A percentile compares a stretch with the other conserved stretches of the same genome.
These are phyloP conservation scores for Andinoacara biseriatus DNA, from an alignment of 2,113 vertebrate species.

Conservation along the genomic window DNA sequence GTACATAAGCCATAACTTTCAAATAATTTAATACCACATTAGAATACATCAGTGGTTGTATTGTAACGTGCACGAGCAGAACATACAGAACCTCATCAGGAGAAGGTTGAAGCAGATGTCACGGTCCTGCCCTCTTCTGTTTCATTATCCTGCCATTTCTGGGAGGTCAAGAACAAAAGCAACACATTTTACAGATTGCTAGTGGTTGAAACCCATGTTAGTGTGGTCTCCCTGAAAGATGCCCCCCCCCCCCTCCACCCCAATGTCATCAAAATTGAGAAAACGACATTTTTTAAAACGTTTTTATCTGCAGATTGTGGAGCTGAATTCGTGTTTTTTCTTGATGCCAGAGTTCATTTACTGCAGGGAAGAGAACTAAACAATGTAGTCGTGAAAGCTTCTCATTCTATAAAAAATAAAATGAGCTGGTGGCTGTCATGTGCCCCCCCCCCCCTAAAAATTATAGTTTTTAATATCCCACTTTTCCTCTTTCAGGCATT, in stretches of 20 bases:
- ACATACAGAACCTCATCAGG: background rate
- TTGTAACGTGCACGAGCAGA: no score
- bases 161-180: background rate
- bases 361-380: background rate
- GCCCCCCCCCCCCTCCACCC: background rate
- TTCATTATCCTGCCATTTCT: background rate
- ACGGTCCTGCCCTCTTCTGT: background rate
- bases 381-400: background rate
- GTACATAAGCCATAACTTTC: background rate
- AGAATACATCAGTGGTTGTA: background rate
- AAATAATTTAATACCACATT: background rate
- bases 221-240: background rate
- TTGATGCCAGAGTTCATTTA: background rate
- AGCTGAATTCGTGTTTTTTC: background rate
- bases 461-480: conserved; percentile 28
- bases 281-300: background rate
- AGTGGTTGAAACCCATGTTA: conserved; percentile 2
- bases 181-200: background rate
- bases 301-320: conserved; percentile 4
- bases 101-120: background rate
- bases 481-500: conserved; percentile 14
- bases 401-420: conserved; percentile 12
- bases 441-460: background rate
- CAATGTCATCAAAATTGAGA: background rate
- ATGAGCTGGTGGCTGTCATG: background rate